These are phyloP conservation scores for Rattus rattus DNA, from an alignment of 2,113 vertebrate species.

Conservation along the genomic window DNA sequence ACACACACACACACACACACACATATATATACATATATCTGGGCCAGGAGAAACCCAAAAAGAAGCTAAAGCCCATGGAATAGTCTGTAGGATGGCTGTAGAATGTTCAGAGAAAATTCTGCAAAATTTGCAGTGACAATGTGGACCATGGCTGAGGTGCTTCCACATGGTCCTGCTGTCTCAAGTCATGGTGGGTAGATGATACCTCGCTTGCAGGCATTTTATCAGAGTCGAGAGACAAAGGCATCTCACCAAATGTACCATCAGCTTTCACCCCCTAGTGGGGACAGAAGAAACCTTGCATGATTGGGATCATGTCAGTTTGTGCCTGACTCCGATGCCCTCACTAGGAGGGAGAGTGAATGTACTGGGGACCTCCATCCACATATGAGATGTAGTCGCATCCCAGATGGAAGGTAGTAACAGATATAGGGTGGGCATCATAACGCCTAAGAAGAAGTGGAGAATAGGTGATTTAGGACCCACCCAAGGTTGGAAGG, in stretches of 20 bases:
- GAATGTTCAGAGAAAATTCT: background rate
- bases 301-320: too few relatives aligned
- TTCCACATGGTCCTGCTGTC: background rate
- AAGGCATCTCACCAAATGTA: background rate
- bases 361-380: background rate
- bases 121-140: background rate
- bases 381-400: background rate
- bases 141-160: background rate
- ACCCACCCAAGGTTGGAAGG: background rate
- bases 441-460: background rate
- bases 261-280: background rate
- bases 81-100: background rate
- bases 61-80: background rate
- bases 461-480: background rate
- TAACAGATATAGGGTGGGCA: background rate
- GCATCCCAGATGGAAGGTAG: background rate
- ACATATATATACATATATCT: too few relatives aligned
- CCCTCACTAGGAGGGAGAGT: background rate
- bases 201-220: background rate
- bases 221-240: background rate
- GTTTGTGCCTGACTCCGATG: background rate
- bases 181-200: background rate
- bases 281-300: background rate
- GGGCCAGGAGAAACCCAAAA: background rate
- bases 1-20: too few relatives aligned